Percentiles rank a stretch among this genome's conserved stretches.
Conservation (phyloP, 1,140 invertebrate species). For the Orius laevigatus region DNA sequence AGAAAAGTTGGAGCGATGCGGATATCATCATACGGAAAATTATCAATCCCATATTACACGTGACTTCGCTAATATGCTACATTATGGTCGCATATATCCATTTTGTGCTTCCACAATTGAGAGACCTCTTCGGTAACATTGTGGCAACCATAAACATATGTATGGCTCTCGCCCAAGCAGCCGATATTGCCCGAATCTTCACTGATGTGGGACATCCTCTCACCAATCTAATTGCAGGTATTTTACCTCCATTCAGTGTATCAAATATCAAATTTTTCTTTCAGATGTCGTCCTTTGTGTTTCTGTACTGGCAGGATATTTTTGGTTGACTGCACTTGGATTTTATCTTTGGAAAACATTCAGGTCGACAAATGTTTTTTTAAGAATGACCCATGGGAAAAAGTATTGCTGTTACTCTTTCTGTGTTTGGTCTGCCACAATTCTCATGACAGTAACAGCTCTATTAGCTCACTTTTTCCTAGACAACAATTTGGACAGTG, state of each 20-base stretch:
- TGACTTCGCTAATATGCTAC: slow-evolving; percentile 48
- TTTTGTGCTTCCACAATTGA: slow-evolving; percentile 63
- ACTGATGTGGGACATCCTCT: slow-evolving; percentile 61
- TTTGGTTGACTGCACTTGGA: slow-evolving; percentile 67
- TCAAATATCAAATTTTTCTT: slow-evolving; percentile 24
- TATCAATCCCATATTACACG: slow-evolving; percentile 56
- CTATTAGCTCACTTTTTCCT: slow-evolving; percentile 64
- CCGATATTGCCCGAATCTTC: slow-evolving; percentile 58
- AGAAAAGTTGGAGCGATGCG: slow-evolving; percentile 46
- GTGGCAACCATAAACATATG: slow-evolving; percentile 61
- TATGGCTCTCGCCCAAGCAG: slow-evolving; percentile 54
- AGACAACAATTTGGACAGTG: slow-evolving; percentile 29
- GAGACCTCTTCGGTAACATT: slow-evolving; percentile 68
- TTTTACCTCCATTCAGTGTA: background rate
- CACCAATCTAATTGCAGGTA: slow-evolving; percentile 59
- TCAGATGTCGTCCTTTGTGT: slow-evolving; percentile 56
- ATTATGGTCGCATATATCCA: slow-evolving; percentile 62
- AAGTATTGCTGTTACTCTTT: slow-evolving; percentile 73
- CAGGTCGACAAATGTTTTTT: slow-evolving; percentile 62
- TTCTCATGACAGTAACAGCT: slow-evolving; percentile 47
- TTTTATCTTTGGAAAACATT: slow-evolving; percentile 78
- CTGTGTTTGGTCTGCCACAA: slow-evolving; percentile 59
- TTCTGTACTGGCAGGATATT: slow-evolving; percentile 57
- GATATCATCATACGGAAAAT: slow-evolving; percentile 55
- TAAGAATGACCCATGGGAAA: slow-evolving; percentile 60